Base-by-base conservation (phyloP, 2,113 vertebrate species). In the Dendrocopos noguchii region DNA sequence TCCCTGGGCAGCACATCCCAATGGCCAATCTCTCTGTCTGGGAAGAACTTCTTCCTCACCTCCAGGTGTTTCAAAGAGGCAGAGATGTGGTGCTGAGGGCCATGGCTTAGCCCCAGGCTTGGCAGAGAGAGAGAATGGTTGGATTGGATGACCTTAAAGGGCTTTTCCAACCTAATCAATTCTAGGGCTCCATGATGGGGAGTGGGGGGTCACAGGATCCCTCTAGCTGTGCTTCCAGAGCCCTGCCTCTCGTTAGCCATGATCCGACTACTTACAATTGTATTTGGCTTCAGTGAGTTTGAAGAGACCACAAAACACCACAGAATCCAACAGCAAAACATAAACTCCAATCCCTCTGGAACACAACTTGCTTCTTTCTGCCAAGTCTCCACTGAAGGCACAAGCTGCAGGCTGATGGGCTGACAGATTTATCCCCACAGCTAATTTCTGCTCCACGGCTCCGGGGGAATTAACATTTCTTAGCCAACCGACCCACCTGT, bases 401-500 rank as follows among this genome's bases (percentile, higher is more conserved):
- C 52, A 89, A 47, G 73, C n/a, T 67, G 75, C 53, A 42, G 60
- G 81, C 56, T 59, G 55, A 70, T 44, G 12, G 33, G 60, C 33
- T 91, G 71, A 82, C 56, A 83, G 53, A 84, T 84, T 88, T 64
- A 84, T 75, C 84, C 50, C 15, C 56, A 24, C 25, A 68, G 95
- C 74, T 94, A 68, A 79, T 94, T 97, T 93, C 79, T 94, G 42
- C 47, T 87, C 63, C 22, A 9, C 31, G 9, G 68, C 57, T 95
- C 85, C 63, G 90, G 60, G 89, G 91, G 53, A 36, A 85, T 83
- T 82, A 87, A 24, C 47, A 28, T 83, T 89, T 80, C 81, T 75
- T 73, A 90, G 52, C 70, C 52, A 94, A 57, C 88, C 59, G 67
- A 79, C 34, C 15, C 92, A 83, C 12, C 33, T 73, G 18, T 14